phyloP scores from a whole-genome alignment of 2,113 vertebrate species.

The Psettodes erumei region DNA sequence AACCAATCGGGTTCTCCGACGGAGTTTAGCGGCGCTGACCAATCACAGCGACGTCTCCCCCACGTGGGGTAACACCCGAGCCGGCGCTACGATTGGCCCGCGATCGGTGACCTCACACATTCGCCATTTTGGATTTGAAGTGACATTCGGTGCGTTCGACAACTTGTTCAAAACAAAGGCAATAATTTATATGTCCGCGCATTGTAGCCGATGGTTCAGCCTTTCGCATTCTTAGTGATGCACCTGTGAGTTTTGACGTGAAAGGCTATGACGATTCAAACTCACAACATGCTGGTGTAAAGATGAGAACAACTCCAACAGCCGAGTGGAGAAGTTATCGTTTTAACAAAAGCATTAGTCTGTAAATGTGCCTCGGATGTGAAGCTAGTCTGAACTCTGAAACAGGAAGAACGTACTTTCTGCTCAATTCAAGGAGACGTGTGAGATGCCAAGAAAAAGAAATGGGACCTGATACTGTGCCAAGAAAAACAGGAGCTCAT shows the following conservation, averaged over 20 bases:
- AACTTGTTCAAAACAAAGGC: constrained; percentile 82
- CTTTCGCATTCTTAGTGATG: not conserved
- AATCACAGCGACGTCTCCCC: constrained; percentile 80
- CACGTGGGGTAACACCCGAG: constrained; percentile 83
- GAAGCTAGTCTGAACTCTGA: not conserved
- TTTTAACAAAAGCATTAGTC: not conserved
- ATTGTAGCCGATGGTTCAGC: not conserved
- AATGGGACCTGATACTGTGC: constrained; percentile 3
- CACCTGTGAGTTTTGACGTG: not conserved
- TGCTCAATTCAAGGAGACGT: not conserved
- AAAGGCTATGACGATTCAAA: not conserved
- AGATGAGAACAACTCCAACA: not conserved
- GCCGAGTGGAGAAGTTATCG: not conserved
- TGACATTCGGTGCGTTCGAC: constrained; percentile 78
- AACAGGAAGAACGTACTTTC: not conserved
- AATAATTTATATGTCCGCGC: constrained; percentile 68
- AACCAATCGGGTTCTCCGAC: constrained; percentile 83
- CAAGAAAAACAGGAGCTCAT: constrained; percentile 27
- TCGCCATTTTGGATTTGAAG: constrained; percentile 90
- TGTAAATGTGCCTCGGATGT: not conserved
- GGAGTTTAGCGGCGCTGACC: constrained; percentile 54
- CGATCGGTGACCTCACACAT: constrained; percentile 81
- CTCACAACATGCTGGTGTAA: not conserved
- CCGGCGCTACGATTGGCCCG: constrained; percentile 77
- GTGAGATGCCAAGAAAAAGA: constrained; percentile 22